Base-by-base conservation (phyloP, 2,797 vertebrate genomes). In the Bovichtus diacanthus region DNA sequence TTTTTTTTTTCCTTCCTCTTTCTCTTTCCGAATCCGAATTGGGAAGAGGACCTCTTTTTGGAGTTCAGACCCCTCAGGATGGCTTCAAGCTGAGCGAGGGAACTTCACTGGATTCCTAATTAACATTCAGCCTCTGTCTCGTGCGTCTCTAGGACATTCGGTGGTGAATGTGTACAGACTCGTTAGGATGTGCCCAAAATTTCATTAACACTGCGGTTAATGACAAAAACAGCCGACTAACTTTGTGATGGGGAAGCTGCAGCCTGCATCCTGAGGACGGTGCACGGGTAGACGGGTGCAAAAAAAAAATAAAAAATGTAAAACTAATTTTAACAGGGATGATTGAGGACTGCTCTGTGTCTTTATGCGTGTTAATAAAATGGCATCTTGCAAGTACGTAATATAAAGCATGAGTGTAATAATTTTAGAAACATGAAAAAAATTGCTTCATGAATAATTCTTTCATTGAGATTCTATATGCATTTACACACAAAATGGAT, bases 51-150 rank as follows among this genome's bases (percentile, higher is more conserved):
- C 78, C 85, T 81, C 47, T 59, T 84, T 90, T 83, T 85, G 56
- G 83, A 83, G 89, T 91, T 90, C 87, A 92, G 80, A 85, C 83
- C 92, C 93, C 93, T 93, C 87, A 87, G 90, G 92, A 89, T 87
- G 90, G 87, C 90, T 91, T 90, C 90, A 88, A 88, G 92, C 91
- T 89, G 88, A 91, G 92, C 63, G 55, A 85, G 81, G 84, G 74
- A 95, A 90, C 92, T 92, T 91, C 75, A 85, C 82, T 82, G 72
- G 86, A 91, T 93, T 92, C 88, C 88, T 92, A 93, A 94, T 95
- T 94, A 95, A 94, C 93, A 94, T 93, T 92, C 91, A 90, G 85
- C 85, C 91, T 88, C 86, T 54, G 80, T 92, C 87, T 79, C 67
- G 58, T 81, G 87, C 74, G 78, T 90, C 86, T 87, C 81, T 38